Base-by-base conservation (phyloP, 1,140 invertebrate genomes). In the Plutomurus gul region DNA sequence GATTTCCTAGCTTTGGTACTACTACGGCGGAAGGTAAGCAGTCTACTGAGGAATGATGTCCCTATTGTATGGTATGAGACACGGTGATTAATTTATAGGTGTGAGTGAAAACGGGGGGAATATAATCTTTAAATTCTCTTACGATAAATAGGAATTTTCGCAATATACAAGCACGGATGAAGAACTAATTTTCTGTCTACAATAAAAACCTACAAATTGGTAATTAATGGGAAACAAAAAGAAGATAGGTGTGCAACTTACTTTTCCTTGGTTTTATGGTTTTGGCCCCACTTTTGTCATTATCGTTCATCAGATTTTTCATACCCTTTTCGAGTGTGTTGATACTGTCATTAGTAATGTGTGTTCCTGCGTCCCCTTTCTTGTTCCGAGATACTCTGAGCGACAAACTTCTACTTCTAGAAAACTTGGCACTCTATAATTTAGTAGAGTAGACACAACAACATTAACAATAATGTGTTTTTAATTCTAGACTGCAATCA, bases 321-420 rank as follows among this genome's bases (percentile, higher is more conserved):
- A 33, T 43, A 47, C 30, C 76, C 33, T 71, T 77, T 22, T 77
- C 40, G 13, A 60, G 22, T 43, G 22, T 25, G 10, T 11, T 20
- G 16, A 39, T 16, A 30, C 10, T 11, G 11, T 36, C 22, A 18
- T 11, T 20, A 10, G 27, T 16, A 30, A 8, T 11, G 11, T 36
- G 16, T 3, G 22, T 49, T 8, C 18, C 37, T 37, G 22, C 46
- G 22, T 43, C 65, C n/a, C 25, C 51, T 39, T 70, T 73, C 40
- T 78, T 72, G 16, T 46, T 73, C 11, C 72, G 46, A 46, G 71
- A 47, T n/a, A 78, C 16, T 46, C 77, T 30, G 30, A 78, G 72
- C 30, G 77, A 78, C 39, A 78, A 40, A 30, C 46, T 78, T 78
- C 77, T 78, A 46, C 75, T 56, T 76, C 51, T 56, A 37, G 51